A percentile compares a stretch with the other conserved stretches of the same genome.
These are phyloP conservation scores for Clytia hemisphaerica DNA, from an alignment of 30 jellyfish, hydroid and myxozoan species.

Conservation along the genomic window DNA sequence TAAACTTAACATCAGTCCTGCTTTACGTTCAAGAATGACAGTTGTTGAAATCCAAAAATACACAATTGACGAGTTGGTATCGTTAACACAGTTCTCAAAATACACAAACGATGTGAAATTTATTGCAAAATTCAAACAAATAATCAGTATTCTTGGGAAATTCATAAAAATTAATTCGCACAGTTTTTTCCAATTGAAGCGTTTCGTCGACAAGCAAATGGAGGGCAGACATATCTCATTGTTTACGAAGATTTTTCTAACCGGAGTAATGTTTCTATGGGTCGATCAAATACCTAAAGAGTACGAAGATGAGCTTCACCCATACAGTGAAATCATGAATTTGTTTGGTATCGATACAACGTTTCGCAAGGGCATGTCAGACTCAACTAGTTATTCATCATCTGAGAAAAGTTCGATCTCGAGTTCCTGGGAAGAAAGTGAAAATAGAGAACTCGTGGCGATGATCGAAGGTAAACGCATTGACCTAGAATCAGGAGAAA, in stretches of 20 bases:
- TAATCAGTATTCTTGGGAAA: not conserved
- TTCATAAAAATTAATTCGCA: not conserved
- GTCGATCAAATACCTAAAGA: not conserved
- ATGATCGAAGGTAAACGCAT: too few relatives aligned
- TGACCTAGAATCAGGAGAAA: too few relatives aligned
- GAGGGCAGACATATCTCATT: too few relatives aligned
- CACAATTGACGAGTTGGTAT: not conserved
- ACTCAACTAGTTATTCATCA: too few relatives aligned
- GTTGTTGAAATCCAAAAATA: not conserved
- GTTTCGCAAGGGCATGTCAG: too few relatives aligned
- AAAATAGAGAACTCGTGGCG: too few relatives aligned
- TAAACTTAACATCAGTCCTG: constrained; percentile 1
- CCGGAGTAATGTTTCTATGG: constrained; percentile 1
- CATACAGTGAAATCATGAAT: too few relatives aligned
- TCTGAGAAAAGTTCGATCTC: too few relatives aligned
- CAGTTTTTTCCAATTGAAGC: not conserved
- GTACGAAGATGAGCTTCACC: too few relatives aligned
- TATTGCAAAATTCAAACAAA: not conserved
- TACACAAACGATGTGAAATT: not conserved
- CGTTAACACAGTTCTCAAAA: not conserved
- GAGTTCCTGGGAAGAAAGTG: too few relatives aligned
- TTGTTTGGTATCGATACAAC: too few relatives aligned
- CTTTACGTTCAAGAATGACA: constrained; percentile 8
- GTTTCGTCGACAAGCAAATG: not conserved
- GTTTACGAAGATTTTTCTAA: not conserved